Conservation (phyloP, 2,113 vertebrate genomes). For the Trochalopteron elliotii region DNA sequence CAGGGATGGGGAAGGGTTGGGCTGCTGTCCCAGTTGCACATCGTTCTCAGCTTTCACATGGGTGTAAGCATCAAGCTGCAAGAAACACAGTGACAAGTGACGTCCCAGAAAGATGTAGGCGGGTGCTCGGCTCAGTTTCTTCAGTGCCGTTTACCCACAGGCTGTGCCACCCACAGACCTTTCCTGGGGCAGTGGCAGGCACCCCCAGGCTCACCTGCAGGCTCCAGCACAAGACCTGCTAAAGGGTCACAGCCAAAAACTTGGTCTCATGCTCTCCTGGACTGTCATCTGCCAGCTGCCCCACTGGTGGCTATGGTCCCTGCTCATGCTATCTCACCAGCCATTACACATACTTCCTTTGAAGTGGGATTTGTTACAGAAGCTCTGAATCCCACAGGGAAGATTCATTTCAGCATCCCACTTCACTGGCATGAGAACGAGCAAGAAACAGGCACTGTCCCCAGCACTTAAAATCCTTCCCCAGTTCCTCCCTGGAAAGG, state of each 20-base stretch:
- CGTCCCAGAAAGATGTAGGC: slow-evolving; percentile 31
- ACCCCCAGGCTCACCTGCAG: not conserved
- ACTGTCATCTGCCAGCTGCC: not conserved
- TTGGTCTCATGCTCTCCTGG: not conserved
- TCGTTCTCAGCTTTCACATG: not conserved
- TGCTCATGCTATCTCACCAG: fast-evolving
- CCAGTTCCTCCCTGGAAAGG: not conserved
- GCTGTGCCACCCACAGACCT: slow-evolving; percentile 30
- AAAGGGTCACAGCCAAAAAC: not conserved
- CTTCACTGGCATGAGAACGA: fast-evolving
- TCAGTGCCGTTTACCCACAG: slow-evolving; percentile 36
- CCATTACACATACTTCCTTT: not conserved
- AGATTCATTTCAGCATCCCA: not conserved
- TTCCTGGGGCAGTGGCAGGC: not conserved
- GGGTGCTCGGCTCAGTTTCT: slow-evolving; percentile 8
- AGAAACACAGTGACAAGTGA: not conserved
- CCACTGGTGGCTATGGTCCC: no score
- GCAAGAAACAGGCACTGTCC: not conserved
- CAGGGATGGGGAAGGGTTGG: not conserved
- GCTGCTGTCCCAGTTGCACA: not conserved
- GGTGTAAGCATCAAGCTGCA: not conserved
- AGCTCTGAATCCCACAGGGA: not conserved
- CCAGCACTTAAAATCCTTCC: not conserved
- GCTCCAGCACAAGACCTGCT: not conserved
- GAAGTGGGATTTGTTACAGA: not conserved